Evolutionary conservation across 2,797 vertebrate genomes (phyloP).

Genomic region (Chiroxiphia lanceolata): DNA sequence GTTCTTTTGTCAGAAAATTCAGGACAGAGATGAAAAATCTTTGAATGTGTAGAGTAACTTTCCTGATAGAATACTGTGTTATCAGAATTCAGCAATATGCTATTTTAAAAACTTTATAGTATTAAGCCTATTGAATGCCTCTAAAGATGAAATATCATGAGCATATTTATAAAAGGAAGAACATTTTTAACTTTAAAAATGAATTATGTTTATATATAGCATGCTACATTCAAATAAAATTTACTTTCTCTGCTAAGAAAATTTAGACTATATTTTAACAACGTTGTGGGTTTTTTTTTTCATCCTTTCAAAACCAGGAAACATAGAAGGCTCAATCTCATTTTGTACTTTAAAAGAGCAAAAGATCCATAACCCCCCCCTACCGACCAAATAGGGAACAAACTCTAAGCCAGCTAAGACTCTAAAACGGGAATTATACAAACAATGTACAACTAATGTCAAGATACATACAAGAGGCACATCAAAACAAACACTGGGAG

Average conservation of each 20-base stretch:
- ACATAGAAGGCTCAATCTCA: not conserved
- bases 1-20: not conserved
- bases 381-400: not conserved
- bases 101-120: slow-evolving; percentile 30
- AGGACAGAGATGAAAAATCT: not conserved
- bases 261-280: not conserved
- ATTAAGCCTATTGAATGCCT: slow-evolving; percentile 6
- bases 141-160: not conserved
- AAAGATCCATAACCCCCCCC: not conserved
- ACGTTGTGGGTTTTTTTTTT: not conserved
- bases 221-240: slow-evolving; percentile 70
- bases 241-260: slow-evolving; percentile 38
- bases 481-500: not conserved
- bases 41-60: not conserved
- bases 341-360: not conserved
- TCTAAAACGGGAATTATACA: not conserved
- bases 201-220: slow-evolving; percentile 58
- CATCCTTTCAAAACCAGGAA: not conserved
- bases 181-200: slow-evolving; percentile 33
- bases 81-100: slow-evolving; percentile 32
- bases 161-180: slow-evolving; percentile 34
- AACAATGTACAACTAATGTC: not conserved
- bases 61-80: not conserved
- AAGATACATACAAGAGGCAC: rapidly evolving
- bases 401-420: not conserved